Evolutionary conservation across 2,888 invertebrate genomes (phyloP).

Genomic region (Trissolcus brochymenae): DNA sequence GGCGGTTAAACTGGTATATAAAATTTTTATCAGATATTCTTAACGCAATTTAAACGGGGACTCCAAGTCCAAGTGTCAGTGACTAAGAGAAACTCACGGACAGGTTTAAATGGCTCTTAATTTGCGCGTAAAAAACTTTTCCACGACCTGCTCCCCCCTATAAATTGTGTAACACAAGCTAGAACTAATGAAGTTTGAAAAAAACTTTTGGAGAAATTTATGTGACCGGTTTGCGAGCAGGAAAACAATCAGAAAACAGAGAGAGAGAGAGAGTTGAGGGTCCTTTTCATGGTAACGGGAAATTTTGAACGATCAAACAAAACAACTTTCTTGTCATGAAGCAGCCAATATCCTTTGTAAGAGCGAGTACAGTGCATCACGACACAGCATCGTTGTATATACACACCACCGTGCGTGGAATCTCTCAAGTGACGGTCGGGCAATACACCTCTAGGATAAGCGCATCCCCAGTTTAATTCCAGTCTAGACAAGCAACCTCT

Average conservation of each 20-base stretch:
- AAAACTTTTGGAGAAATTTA: background rate
- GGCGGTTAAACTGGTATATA: no score
- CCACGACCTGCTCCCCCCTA: no score
- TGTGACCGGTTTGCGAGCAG: no score
- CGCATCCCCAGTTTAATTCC: conserved; percentile 64
- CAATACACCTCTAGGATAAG: conserved; percentile 59
- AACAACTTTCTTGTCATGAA: conserved; percentile 36
- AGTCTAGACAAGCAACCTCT: conserved; percentile 66
- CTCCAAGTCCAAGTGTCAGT: background rate
- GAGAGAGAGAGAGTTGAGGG: background rate
- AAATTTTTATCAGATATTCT: no score
- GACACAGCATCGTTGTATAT: conserved; percentile 35
- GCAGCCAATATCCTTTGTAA: conserved; percentile 44
- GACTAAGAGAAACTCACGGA: background rate
- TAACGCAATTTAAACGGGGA: background rate
- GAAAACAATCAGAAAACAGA: no score
- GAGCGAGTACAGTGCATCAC: conserved; percentile 43
- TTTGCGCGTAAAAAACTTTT: no score
- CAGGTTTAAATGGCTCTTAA: no score
- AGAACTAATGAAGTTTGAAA: no score
- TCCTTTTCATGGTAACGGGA: conserved; percentile 16
- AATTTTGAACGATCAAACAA: no score
- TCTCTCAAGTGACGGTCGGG: conserved; percentile 53
- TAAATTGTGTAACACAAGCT: no score
- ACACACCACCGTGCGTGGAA: conserved; percentile 51